Evolutionary conservation across 1,140 invertebrate species (phyloP).

Genomic region (Calycopis cecrops): DNA sequence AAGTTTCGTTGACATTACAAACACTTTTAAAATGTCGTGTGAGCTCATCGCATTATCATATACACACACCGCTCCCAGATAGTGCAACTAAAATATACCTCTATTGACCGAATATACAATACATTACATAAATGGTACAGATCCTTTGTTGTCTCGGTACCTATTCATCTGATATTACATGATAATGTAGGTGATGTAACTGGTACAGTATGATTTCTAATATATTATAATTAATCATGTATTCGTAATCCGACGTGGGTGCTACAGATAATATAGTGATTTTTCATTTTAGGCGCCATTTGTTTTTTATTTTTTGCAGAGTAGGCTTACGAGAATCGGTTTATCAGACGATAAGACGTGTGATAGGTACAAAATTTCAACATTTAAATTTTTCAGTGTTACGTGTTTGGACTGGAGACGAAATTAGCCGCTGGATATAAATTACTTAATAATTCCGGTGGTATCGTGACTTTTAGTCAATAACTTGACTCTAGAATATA

Average conservation of each 20-base stretch:
- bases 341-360: no score
- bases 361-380: no score
- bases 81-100: slow-evolving; percentile 8
- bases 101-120: slow-evolving; percentile 18
- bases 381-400: no score
- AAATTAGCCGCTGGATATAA: no score
- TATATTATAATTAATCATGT: slow-evolving; percentile 7
- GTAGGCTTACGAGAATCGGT: no score
- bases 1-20: slow-evolving; percentile 10
- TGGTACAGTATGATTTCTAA: slow-evolving; percentile 21
- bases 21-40: slow-evolving; percentile 40
- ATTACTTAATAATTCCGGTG: no score
- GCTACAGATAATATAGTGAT: slow-evolving; percentile 6
- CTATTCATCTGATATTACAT: slow-evolving; percentile 55
- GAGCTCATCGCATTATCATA: slow-evolving; percentile 50
- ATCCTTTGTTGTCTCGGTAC: slow-evolving; percentile 62
- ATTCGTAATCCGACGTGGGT: not conserved
- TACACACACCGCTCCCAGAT: slow-evolving; percentile 34
- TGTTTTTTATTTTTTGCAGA: no score
- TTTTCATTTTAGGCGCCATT: not conserved
- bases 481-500: no score
- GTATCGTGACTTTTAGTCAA: no score
- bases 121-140: slow-evolving; percentile 58
- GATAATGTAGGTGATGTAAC: slow-evolving; percentile 26
- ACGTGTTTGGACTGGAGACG: no score